Base-by-base conservation (phyloP, 1,140 invertebrate species). In the Cotesia glomerata region DNA sequence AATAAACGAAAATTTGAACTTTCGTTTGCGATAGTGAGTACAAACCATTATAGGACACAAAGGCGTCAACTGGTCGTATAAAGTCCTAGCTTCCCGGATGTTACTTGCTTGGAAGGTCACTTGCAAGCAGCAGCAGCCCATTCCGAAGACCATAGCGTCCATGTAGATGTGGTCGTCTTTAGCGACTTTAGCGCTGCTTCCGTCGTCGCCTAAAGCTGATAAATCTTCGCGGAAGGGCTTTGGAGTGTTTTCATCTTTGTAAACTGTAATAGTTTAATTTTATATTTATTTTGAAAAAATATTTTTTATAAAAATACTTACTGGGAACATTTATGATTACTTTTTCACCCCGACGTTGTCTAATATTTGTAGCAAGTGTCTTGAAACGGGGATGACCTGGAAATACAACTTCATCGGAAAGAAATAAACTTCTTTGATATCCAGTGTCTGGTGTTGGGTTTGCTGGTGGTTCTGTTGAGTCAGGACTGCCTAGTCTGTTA, bases 81-180 rank as follows among this genome's bases (percentile, higher is more conserved):
- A 89, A 26, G 93, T 94, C 74, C 96, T 89, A 4, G 98, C 98
- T 90, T 99, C 98, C 56, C 90, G 90, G 52, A 99, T 97, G 83
- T 98, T 98, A 85, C 97, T 98, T 0, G 98, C 97, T 88, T 98
- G 95, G 86, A 97, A 98, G 36, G 96, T 97, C 26, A 98, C 88
- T 86, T 99, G 98, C 8, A 99, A 89, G 85, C 98, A 99, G 81
- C 95, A 98, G 82, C 95, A 98, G 39, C 98, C 98, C 98, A 99
- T 99, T 52, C 98, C 98, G 87, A 99, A 99, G 39, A 97, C 98
- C 97, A 99, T 99, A 0, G 97, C 95, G 86, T 99, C 98, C 93
- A 99, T 93, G 79, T 98, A 97, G 72, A 99, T 93, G 81, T 96
- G 95, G 88, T 98, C 93, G 2, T 93, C 92, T 77, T 91, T 87